phyloP scores from a whole-genome alignment of 2,113 vertebrate genomes.

The Synodontis membranacea region DNA sequence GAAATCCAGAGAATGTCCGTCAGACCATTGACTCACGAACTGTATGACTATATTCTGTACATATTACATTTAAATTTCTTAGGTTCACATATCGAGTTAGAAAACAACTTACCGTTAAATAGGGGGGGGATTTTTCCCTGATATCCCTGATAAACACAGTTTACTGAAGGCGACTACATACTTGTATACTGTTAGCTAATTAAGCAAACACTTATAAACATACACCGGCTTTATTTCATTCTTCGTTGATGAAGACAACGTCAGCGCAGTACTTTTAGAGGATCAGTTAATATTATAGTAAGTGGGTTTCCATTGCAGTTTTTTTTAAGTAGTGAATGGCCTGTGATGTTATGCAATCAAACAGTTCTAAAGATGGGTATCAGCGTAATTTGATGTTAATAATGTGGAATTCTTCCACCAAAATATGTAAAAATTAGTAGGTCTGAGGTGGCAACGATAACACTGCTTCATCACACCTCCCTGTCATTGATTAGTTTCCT shows the following conservation, averaged over 20 bases:
- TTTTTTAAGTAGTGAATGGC: too few relatives aligned
- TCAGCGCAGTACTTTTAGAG: too few relatives aligned
- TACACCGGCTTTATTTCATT: neutral
- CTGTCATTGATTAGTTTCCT: neutral
- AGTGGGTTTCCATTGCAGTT: too few relatives aligned
- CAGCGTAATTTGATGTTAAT: neutral
- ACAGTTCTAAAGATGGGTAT: too few relatives aligned
- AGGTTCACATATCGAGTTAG: neutral
- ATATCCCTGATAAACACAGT: neutral
- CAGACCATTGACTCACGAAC: neutral
- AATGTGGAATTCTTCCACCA: neutral
- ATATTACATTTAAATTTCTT: too few relatives aligned
- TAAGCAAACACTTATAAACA: too few relatives aligned
- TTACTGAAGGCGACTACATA: neutral
- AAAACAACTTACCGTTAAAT: neutral
- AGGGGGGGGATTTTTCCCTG: neutral
- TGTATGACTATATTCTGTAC: too few relatives aligned
- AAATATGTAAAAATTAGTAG: neutral
- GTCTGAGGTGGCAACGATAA: neutral
- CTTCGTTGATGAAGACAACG: neutral
- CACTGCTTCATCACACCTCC: neutral
- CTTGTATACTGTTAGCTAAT: neutral
- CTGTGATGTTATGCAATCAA: too few relatives aligned
- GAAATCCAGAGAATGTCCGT: neutral
- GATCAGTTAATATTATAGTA: neutral